These are phyloP conservation scores for Isichthys henryi DNA, from an alignment of 2,113 vertebrate species.

Conservation along the genomic window DNA sequence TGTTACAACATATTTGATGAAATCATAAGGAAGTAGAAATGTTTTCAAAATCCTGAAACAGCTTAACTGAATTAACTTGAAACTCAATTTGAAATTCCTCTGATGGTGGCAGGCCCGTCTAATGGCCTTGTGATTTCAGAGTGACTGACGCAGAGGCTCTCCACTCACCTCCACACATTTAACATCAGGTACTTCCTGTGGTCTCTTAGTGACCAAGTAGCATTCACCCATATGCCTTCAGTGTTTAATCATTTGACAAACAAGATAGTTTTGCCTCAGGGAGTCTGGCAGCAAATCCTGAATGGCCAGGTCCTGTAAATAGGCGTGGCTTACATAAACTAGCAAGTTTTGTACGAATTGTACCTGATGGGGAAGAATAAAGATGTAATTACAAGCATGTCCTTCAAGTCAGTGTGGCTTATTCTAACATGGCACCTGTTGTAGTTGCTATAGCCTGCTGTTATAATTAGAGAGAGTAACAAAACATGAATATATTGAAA, in stretches of 20 bases:
- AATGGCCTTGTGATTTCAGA: neutral
- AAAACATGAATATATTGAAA: neutral
- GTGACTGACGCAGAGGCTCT: neutral
- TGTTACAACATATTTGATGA: neutral
- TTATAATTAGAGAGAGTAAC: neutral
- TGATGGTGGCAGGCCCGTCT: neutral
- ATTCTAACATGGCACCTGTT: neutral
- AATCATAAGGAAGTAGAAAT: neutral
- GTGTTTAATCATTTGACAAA: slow-evolving; percentile 18
- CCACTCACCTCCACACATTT: neutral
- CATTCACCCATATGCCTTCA: slow-evolving; percentile 47
- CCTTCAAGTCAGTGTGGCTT: neutral
- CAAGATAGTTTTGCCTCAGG: slow-evolving; percentile 37
- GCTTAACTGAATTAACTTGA: neutral
- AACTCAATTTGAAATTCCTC: neutral
- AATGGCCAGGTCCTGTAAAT: slow-evolving; percentile 23
- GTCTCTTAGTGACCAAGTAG: slow-evolving; percentile 22
- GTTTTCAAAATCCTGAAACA: neutral
- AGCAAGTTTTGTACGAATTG: slow-evolving; percentile 21
- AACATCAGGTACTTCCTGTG: neutral
- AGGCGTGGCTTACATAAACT: neutral
- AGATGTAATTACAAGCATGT: slow-evolving; percentile 26
- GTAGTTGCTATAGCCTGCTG: neutral
- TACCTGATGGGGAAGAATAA: slow-evolving; percentile 14
- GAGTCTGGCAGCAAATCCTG: slow-evolving; percentile 28